Base-by-base conservation (phyloP, 2,888 invertebrate species). In the Idaea straminata region DNA sequence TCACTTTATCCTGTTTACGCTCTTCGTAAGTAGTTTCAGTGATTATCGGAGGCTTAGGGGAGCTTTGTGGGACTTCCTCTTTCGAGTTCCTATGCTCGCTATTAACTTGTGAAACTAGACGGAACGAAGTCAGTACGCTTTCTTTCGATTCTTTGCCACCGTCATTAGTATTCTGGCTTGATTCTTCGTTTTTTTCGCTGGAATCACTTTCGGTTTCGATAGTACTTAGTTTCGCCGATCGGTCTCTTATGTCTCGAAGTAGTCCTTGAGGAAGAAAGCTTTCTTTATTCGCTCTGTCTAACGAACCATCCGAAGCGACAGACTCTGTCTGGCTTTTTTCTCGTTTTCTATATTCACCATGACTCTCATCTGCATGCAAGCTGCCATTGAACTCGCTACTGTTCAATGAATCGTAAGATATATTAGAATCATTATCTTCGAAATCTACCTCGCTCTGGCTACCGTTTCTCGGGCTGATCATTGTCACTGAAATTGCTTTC, bases 341-440 rank as follows among this genome's bases (percentile, higher is more conserved):
- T 80, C 89, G 87, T 86, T 90, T 91, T 76, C 77, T 76, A 72
- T 87, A 88, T 79, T 88, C 90, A 75, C 82, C 79, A 77, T 87
- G 87, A 83, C 86, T 92, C 87, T 93, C 93, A 76, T 93, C 92
- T 68, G 89, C 84, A 75, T 91, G 89, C 81, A 91, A 86, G 82
- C 90, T 92, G 77, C 91, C 91, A 79, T 93, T 94, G 77, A 95
- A 84, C 82, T 96, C 96, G 72, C 94, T 94, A 77, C 95, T 95
- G 84, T 96, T 97, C 73, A 97, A 87, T 47, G 97, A 97, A 84
- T 97, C 97, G 85, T 96, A 97, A 82, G 97, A 97, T 79, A 96
- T 94, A 78, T 95, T 96, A 71, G 96, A 96, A 80, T 96, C 95
- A 86, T 95, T 95, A 84, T 95, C 95, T 87, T 95, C 95, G 79